phyloP scores from a whole-genome alignment of 2,797 vertebrate genomes.

The Artibeus jamaicensis region DNA sequence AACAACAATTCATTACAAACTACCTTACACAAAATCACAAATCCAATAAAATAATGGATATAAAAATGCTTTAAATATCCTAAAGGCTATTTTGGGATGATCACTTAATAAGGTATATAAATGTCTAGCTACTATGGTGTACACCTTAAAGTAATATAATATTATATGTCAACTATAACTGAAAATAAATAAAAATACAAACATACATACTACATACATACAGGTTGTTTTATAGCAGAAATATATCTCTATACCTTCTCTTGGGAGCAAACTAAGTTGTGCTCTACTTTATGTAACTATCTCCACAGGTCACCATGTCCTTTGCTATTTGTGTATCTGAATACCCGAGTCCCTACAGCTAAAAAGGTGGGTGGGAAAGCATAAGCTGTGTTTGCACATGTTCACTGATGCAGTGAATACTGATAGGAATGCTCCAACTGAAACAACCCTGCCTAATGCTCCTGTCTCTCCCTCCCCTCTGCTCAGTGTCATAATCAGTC shows the following conservation, averaged over 20 bases:
- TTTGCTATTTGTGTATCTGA: neutral
- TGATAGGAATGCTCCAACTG: neutral
- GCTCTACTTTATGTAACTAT: neutral
- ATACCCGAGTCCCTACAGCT: neutral
- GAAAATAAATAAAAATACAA: neutral
- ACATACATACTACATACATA: neutral
- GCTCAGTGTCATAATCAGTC: neutral
- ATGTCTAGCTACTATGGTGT: neutral
- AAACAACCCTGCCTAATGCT: neutral
- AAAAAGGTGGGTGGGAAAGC: neutral
- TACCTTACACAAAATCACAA: neutral
- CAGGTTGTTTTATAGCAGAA: neutral
- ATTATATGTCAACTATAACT: neutral
- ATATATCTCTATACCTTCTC: neutral
- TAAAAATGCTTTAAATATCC: neutral
- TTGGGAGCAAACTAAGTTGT: neutral
- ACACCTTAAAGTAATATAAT: neutral
- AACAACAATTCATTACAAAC: neutral
- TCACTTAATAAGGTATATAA: neutral
- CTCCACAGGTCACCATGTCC: neutral
- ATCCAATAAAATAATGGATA: neutral
- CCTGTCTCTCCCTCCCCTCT: neutral
- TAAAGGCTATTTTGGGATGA: neutral
- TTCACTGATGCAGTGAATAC: neutral
- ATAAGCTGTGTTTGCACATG: fast-evolving